These are phyloP conservation scores for Leucopsar rothschildi DNA, from an alignment of 2,113 vertebrate species.

Conservation along the genomic window DNA sequence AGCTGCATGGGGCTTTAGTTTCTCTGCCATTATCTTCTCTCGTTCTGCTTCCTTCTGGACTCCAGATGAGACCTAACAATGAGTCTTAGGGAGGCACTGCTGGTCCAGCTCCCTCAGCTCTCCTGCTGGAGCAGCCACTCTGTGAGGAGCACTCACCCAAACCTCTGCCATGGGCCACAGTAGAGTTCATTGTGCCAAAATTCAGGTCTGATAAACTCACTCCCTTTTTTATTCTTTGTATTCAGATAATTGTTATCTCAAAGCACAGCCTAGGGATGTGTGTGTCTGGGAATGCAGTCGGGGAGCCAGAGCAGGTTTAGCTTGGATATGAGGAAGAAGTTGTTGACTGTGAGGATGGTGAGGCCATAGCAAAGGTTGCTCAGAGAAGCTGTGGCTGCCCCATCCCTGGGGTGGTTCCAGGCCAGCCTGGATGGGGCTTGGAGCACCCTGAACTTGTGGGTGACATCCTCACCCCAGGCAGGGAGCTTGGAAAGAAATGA, in stretches of 20 bases:
- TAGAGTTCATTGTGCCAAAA: not conserved
- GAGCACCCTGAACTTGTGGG: not conserved
- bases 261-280: not conserved
- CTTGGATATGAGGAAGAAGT: not conserved
- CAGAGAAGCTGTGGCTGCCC: not conserved
- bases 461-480: not conserved
- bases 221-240: not conserved
- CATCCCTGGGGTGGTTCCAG: not conserved
- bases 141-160: not conserved
- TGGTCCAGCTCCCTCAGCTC: not conserved
- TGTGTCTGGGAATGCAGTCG: not conserved
- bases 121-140: not conserved
- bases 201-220: not conserved
- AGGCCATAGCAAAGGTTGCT: not conserved
- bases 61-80: not conserved
- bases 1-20: not conserved
- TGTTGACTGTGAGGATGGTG: not conserved
- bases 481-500: accelerated
- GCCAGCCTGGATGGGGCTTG: not conserved
- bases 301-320: not conserved
- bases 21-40: not conserved
- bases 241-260: not conserved
- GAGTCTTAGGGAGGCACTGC: not conserved
- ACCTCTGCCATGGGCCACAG: not conserved
- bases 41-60: not conserved